Base-by-base conservation (phyloP, 2,888 invertebrate species). In the Chymomyza caudatula region DNA sequence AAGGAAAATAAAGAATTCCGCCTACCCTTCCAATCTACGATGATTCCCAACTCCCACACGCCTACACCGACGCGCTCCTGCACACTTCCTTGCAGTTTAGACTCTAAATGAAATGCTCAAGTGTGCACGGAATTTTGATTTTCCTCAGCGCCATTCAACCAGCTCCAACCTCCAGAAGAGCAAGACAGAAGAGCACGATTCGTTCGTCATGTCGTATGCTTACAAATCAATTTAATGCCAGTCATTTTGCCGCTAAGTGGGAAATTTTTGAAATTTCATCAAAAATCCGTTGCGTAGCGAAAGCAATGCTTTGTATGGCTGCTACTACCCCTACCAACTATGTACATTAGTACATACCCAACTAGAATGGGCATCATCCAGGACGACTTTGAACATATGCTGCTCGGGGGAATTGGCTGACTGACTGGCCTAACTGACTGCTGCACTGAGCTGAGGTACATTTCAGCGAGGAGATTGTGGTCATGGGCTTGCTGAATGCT, bases 181-280 rank as follows among this genome's bases (percentile, higher is more conserved):
- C 60, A 65, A 55, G 63, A 63, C 13, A 63, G 65, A 67, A 59
- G 63, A 53, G 20, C 8, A 29, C 72, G 71, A 71, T 79, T 79
- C 77, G 83, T 87, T 81, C 86, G 87, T 87, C 87, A 88, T 88
- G 86, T 79, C 84, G 78, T 69, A 76, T 73, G 86, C 86, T 88
- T 87, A 85, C 88, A 88, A 88, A 88, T 88, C 88, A 88, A 88
- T 88, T 87, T 87, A 83, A 88, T 88, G 86, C 85, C 87, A 85
- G 88, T 88, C 88, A 86, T 86, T 88, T 83, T 71, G 71, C 70
- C 63, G 79, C 79, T 75, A 76, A 77, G 81, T 76, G 83, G 75
- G 80, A 76, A 82, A 80, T 78, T 83, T 84, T 85, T 84, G 80
- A 88, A 88, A 87, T 88, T 88, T 88, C 88, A 88, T 88, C 87